phyloP scores from a whole-genome alignment of 2,113 vertebrate species.

The Corydoras sp. region DNA sequence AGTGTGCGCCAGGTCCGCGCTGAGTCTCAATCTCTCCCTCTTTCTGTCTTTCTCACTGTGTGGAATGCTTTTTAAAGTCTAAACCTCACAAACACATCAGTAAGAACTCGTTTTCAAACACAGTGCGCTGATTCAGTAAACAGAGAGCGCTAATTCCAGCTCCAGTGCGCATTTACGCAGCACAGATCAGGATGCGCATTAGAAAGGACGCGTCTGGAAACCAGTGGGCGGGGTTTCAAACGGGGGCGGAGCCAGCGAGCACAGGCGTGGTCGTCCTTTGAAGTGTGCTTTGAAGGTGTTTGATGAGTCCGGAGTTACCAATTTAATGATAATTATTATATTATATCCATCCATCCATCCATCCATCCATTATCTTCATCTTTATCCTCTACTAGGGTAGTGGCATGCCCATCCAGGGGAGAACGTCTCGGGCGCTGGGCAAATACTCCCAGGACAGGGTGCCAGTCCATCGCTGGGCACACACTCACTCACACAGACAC shows the following conservation, averaged over 20 bases:
- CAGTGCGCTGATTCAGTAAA: neutral
- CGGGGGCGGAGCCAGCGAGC: neutral
- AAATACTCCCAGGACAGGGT: too few relatives aligned
- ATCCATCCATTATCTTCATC: too few relatives aligned
- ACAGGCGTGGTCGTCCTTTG: neutral
- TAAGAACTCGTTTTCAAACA: neutral
- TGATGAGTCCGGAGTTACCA: too few relatives aligned
- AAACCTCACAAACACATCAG: neutral
- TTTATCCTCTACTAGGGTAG: too few relatives aligned
- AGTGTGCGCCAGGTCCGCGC: too few relatives aligned
- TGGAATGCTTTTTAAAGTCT: neutral
- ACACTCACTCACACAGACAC: too few relatives aligned
- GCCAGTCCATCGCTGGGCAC: too few relatives aligned
- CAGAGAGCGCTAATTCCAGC: neutral
- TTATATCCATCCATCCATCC: too few relatives aligned
- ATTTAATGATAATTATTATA: too few relatives aligned
- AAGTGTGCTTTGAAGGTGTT: neutral
- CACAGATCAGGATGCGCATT: conserved; percentile 4
- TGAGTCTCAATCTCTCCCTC: neutral
- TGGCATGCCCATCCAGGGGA: too few relatives aligned
- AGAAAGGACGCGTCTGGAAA: conserved; percentile 15
- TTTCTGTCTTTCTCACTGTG: neutral
- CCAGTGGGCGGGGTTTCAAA: conserved; percentile 51
- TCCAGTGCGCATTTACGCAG: neutral
- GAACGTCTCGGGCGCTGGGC: too few relatives aligned